phyloP scores from a whole-genome alignment of 2,797 vertebrate genomes.

The Steatocranus sp. region DNA sequence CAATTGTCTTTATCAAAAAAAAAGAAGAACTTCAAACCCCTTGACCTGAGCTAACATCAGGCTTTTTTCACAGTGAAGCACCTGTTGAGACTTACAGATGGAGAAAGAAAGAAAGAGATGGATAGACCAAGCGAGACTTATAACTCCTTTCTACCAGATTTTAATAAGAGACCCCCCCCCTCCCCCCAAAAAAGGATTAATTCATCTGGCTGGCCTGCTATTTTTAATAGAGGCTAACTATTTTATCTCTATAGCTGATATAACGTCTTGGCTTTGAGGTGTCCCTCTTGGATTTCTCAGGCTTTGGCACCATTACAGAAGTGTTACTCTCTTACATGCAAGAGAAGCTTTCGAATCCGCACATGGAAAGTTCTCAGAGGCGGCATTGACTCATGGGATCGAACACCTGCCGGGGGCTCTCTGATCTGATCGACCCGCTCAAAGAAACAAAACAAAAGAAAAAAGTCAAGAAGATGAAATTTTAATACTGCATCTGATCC shows the following conservation, averaged over 20 bases:
- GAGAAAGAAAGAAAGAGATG: constrained; percentile 28
- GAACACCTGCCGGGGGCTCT: constrained; percentile 55
- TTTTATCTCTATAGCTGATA: constrained; percentile 66
- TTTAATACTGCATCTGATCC: constrained; percentile 58
- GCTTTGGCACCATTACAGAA: constrained; percentile 49
- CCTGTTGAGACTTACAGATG: constrained; percentile 54
- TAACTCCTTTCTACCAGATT: constrained; percentile 49
- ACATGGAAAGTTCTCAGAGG: constrained; percentile 57
- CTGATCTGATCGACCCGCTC: not conserved
- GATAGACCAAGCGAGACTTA: constrained; percentile 56
- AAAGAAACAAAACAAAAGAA: constrained; percentile 30
- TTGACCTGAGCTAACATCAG: constrained; percentile 21
- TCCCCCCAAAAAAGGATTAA: constrained; percentile 20
- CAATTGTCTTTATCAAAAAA: constrained; percentile 22
- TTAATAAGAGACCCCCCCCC: constrained; percentile 58
- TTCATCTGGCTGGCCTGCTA: constrained; percentile 55
- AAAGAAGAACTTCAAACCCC: constrained; percentile 33
- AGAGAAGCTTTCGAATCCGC: constrained; percentile 39
- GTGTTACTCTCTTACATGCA: constrained; percentile 58
- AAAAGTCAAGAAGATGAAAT: constrained; percentile 42
- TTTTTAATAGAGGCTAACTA: constrained; percentile 60
- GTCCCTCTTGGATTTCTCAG: constrained; percentile 43
- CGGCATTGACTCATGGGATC: constrained; percentile 41
- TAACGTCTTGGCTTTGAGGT: constrained; percentile 43
- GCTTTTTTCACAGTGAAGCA: constrained; percentile 32